These are phyloP conservation scores for Corydoras maculifer DNA, from an alignment of 2,113 vertebrate species.

Conservation along the genomic window DNA sequence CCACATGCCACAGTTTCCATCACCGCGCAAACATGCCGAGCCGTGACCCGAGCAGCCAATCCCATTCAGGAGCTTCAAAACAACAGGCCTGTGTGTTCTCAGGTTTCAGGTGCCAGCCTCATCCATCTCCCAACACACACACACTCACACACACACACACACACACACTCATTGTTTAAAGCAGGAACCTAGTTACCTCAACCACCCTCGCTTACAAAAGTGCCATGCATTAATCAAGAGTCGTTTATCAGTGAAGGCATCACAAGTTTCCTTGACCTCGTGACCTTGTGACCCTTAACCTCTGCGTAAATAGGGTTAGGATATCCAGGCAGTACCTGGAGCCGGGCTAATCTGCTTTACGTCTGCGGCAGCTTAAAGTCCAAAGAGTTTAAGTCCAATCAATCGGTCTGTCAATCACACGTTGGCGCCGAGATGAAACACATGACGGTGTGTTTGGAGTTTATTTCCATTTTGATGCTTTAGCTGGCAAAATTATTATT, in stretches of 20 bases:
- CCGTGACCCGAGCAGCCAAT: constrained; percentile 1
- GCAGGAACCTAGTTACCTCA: constrained; percentile 24
- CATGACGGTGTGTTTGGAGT: too few relatives aligned
- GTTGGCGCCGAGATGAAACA: too few relatives aligned
- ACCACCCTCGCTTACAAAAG: constrained; percentile 22
- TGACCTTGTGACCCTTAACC: constrained; percentile 42
- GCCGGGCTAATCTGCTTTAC: too few relatives aligned
- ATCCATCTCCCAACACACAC: constrained; percentile 18
- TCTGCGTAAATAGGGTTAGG: too few relatives aligned
- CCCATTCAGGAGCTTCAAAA: background rate
- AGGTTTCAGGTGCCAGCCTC: constrained; percentile 21
- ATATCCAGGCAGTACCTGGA: too few relatives aligned
- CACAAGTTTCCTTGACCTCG: constrained; percentile 18
- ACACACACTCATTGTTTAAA: background rate
- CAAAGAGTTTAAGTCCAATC: too few relatives aligned
- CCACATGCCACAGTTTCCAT: constrained; percentile 32
- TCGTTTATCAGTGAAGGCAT: constrained; percentile 16
- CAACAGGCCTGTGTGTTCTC: too few relatives aligned
- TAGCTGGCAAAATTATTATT: too few relatives aligned
- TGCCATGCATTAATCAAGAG: constrained; percentile 21
- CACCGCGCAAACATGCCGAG: constrained; percentile 12
- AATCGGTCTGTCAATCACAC: too few relatives aligned
- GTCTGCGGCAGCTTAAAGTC: too few relatives aligned
- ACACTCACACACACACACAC: background rate
- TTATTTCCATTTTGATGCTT: too few relatives aligned